Percentiles rank a stretch among this genome's conserved stretches.
These are phyloP conservation scores for Ancistrus triradiatus DNA, from an alignment of 2,113 vertebrate species.

Conservation along the genomic window DNA sequence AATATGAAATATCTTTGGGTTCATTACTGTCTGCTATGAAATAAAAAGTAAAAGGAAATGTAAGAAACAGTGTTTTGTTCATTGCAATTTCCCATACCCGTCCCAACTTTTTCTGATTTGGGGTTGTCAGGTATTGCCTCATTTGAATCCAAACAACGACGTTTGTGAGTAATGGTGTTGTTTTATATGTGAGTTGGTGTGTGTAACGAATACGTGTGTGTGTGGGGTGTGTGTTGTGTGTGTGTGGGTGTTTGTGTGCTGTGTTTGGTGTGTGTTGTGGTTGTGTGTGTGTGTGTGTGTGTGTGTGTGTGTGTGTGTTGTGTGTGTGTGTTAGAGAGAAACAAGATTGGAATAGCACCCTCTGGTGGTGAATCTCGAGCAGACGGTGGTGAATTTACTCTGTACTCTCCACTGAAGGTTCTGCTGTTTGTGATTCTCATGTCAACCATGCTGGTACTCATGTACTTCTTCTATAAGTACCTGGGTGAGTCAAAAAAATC, in stretches of 20 bases:
- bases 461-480: conserved; percentile 91
- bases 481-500: conserved; percentile 74
- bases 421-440: conserved; percentile 83
- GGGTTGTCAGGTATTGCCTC: too few relatives aligned
- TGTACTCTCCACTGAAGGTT: conserved; percentile 83
- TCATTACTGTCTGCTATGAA: background rate
- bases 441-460: conserved; percentile 86
- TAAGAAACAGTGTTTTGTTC: too few relatives aligned
- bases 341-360: conserved; percentile 52
- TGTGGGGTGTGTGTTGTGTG: background rate
- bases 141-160: too few relatives aligned
- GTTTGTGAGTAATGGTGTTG: background rate
- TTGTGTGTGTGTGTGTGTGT: conserved; percentile 1
- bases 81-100: too few relatives aligned
- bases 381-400: conserved; percentile 54
- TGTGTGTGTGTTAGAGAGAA: conserved; percentile 66
- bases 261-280: too few relatives aligned
- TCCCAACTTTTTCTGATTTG: too few relatives aligned
- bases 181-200: too few relatives aligned
- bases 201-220: background rate
- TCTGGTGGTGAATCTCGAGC: conserved; percentile 49
- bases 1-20: background rate
- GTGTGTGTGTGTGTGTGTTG: conserved; percentile 1
- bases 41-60: background rate
- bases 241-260: too few relatives aligned